These are phyloP conservation scores for Cyclina sinensis DNA, from an alignment of 1,140 invertebrate genomes.

Conservation along the genomic window DNA sequence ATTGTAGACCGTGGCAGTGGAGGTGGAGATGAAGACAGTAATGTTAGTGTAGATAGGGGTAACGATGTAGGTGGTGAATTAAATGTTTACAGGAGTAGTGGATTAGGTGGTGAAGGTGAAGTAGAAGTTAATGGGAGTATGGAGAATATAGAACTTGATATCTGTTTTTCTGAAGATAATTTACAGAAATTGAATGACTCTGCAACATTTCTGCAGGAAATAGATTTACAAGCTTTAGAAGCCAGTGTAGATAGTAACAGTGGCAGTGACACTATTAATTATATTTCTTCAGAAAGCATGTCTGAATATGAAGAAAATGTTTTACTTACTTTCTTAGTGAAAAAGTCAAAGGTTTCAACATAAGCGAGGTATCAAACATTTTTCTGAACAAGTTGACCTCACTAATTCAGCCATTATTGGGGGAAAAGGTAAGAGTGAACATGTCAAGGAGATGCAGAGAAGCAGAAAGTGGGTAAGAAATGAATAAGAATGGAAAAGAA, in stretches of 20 bases:
- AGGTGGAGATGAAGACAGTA: no score
- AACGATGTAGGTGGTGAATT: not conserved
- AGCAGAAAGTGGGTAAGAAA: slow-evolving; percentile 49
- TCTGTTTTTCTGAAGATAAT: not conserved
- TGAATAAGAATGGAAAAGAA: slow-evolving; percentile 44
- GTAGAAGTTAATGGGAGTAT: no score
- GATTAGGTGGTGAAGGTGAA: not conserved
- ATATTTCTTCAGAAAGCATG: not conserved
- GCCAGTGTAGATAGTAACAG: not conserved
- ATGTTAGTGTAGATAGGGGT: not conserved
- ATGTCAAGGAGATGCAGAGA: not conserved
- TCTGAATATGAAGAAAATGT: not conserved
- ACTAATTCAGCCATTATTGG: not conserved
- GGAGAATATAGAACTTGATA: no score
- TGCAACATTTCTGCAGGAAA: not conserved
- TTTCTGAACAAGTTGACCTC: not conserved
- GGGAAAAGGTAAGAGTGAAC: not conserved
- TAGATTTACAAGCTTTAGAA: not conserved
- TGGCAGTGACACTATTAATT: not conserved
- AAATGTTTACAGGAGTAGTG: not conserved
- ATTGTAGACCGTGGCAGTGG: not conserved
- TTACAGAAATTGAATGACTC: not conserved
- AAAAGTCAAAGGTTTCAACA: not conserved
- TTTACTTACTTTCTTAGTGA: not conserved
- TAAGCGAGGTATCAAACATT: not conserved